Evolutionary conservation across 2,797 vertebrate species (phyloP).

Genomic region (Tenualosa thibaudeaui): DNA sequence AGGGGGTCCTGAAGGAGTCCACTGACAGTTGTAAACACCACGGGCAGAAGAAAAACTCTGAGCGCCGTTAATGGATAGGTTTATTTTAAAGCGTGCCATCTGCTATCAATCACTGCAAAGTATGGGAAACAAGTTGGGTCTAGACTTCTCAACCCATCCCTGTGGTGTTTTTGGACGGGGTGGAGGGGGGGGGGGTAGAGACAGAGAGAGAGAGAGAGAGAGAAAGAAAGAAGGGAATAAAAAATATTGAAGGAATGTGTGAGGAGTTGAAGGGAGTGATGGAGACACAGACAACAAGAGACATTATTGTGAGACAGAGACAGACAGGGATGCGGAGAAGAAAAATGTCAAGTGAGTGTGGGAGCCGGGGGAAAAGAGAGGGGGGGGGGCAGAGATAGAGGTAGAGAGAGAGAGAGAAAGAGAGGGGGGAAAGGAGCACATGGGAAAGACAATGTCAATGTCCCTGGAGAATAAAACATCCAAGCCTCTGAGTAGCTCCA

Average conservation of each 20-base stretch:
- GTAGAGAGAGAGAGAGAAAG: neutral
- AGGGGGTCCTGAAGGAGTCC: conserved; percentile 46
- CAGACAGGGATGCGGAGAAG: neutral
- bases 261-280: neutral
- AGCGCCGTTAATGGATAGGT: conserved; percentile 93
- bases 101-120: conserved; percentile 94
- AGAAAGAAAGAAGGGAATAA: conserved; percentile 54
- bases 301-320: neutral
- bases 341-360: neutral
- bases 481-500: conserved; percentile 94
- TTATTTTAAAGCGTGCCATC: conserved; percentile 94
- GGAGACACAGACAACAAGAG: neutral
- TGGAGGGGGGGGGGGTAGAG: conserved; percentile 66
- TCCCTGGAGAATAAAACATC: conserved; percentile 94
- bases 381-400: neutral
- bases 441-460: conserved; percentile 76
- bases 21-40: conserved; percentile 86
- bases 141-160: conserved; percentile 32
- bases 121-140: conserved; percentile 85
- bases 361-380: neutral
- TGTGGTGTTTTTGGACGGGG: conserved; percentile 52
- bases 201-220: conserved; percentile 49
- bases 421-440: neutral
- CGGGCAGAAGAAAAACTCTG: conserved; percentile 76
- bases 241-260: neutral